A percentile compares a stretch with the other conserved stretches of the same genome.
Evolutionary conservation across 2,888 invertebrate genomes (phyloP).

Genomic region (Rhynchonema sp.): DNA sequence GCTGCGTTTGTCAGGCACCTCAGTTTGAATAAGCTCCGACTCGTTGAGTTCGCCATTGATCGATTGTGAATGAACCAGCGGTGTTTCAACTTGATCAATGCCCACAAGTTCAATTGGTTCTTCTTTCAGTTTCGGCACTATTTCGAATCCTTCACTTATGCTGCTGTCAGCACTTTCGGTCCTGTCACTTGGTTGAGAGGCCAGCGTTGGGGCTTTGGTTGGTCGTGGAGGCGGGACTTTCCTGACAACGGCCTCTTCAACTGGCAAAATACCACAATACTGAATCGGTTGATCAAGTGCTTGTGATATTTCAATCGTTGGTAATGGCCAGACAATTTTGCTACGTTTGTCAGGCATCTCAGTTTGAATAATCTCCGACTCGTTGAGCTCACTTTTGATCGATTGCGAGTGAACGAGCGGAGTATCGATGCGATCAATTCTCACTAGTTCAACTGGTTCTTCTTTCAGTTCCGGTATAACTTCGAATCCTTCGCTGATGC

Average conservation of each 20-base stretch:
- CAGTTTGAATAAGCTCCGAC: too few species aligned
- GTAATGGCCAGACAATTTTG: too few species aligned
- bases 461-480: not conserved
- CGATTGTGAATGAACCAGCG: not conserved
- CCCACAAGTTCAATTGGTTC: not conserved
- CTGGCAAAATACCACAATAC: too few species aligned
- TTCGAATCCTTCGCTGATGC: not conserved
- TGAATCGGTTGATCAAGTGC: too few species aligned
- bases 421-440: not conserved
- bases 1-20: too few species aligned
- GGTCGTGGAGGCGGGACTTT: too few species aligned
- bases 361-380: too few species aligned
- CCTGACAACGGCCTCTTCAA: too few species aligned
- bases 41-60: not conserved
- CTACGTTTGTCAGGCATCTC: too few species aligned
- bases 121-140: not conserved
- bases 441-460: not conserved
- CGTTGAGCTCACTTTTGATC: not conserved
- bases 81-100: not conserved
- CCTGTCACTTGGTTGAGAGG: too few species aligned
- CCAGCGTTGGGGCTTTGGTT: too few species aligned
- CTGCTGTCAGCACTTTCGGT: not conserved
- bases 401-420: not conserved
- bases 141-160: not conserved
- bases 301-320: too few species aligned